These are phyloP conservation scores for Tenebrosternarchus preto DNA, from an alignment of 2,113 vertebrate genomes.

Conservation along the genomic window DNA sequence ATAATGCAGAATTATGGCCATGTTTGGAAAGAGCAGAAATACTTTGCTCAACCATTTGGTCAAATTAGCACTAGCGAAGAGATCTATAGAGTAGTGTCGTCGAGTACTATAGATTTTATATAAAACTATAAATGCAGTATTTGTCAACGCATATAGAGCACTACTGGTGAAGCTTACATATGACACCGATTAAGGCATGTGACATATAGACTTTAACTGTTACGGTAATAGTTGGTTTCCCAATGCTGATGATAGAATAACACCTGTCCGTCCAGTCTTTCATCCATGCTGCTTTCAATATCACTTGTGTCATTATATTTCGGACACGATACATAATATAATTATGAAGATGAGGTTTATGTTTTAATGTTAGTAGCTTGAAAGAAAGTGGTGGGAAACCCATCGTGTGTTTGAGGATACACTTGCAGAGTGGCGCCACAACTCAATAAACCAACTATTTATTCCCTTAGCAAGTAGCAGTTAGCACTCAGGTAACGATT, in stretches of 20 bases:
- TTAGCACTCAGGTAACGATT: not conserved
- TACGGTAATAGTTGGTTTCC: not conserved
- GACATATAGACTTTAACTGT: not conserved
- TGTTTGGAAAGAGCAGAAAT: conserved; percentile 67
- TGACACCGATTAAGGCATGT: too few species aligned
- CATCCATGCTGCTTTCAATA: conserved; percentile 61
- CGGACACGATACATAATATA: conserved; percentile 58
- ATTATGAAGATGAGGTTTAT: conserved; percentile 52
- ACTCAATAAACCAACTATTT: not conserved
- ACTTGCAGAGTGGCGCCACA: not conserved
- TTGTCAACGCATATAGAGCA: too few species aligned
- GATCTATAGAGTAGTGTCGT: too few species aligned
- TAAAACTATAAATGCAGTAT: too few species aligned
- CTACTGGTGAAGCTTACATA: too few species aligned
- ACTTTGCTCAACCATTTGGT: conserved; percentile 68
- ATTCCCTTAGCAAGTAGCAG: too few species aligned
- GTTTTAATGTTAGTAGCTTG: conserved; percentile 44
- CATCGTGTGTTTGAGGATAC: conserved; percentile 29
- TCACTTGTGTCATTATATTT: conserved; percentile 65
- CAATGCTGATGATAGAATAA: not conserved
- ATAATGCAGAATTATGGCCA: conserved; percentile 44
- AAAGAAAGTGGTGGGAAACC: not conserved
- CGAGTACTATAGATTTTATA: too few species aligned
- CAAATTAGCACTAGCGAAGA: conserved; percentile 78
- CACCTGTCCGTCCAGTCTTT: conserved; percentile 11